phyloP scores from a whole-genome alignment of 2,888 invertebrate species.

The Chironomus riparius region DNA sequence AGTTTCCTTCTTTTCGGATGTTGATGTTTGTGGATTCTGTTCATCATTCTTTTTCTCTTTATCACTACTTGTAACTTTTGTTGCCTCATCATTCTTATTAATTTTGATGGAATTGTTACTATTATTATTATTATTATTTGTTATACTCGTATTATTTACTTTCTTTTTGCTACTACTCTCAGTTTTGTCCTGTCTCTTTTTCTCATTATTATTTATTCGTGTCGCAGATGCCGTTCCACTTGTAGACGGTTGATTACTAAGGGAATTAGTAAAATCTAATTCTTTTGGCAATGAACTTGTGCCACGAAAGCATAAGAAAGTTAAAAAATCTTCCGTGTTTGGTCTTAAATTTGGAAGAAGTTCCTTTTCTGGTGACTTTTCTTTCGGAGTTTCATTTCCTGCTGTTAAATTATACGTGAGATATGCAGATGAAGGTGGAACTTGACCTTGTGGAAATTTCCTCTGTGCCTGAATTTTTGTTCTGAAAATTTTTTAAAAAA shows the following conservation, averaged over 20 bases:
- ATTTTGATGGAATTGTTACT: not conserved
- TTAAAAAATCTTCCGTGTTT: slow-evolving; percentile 77
- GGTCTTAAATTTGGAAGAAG: slow-evolving; percentile 59
- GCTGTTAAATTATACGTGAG: slow-evolving; percentile 35
- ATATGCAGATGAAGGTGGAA: slow-evolving; percentile 46
- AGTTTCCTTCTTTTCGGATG: not conserved
- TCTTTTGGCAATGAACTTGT: slow-evolving; percentile 62
- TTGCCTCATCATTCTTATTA: slow-evolving; percentile 16
- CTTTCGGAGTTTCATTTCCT: slow-evolving; percentile 40
- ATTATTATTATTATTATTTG: slow-evolving; percentile 24
- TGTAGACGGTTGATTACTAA: slow-evolving; percentile 34
- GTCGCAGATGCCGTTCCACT: slow-evolving; percentile 30
- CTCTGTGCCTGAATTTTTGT: slow-evolving; percentile 77
- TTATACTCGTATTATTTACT: slow-evolving; percentile 24
- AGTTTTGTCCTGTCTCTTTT: not conserved
- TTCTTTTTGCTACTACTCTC: slow-evolving; percentile 11
- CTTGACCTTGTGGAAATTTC: slow-evolving; percentile 84
- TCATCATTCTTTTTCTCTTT: slow-evolving; percentile 21
- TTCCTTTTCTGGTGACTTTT: slow-evolving; percentile 50
- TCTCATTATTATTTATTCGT: slow-evolving; percentile 32
- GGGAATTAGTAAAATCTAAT: slow-evolving; percentile 56
- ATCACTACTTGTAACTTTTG: not conserved
- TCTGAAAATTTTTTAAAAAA: slow-evolving; percentile 41
- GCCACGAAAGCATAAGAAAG: slow-evolving; percentile 74
- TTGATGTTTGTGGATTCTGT: not conserved